Evolutionary conservation across 2,797 vertebrate genomes (phyloP).

Genomic region (Florisuga fusca): DNA sequence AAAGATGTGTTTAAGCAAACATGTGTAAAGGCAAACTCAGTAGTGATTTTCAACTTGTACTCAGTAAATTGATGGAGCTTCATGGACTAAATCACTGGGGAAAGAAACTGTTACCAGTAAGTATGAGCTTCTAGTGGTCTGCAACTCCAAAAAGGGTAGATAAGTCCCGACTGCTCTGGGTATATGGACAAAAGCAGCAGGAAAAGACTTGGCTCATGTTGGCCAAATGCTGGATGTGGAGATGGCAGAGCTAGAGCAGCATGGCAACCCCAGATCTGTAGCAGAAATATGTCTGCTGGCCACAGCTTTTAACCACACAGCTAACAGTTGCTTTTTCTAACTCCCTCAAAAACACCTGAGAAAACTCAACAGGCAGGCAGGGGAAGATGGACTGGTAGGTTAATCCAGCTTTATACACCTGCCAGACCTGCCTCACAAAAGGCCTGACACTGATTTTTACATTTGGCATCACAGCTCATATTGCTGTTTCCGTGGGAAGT

Average conservation of each 20-base stretch:
- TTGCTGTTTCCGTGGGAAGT: background rate
- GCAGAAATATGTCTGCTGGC: background rate
- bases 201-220: background rate
- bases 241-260: background rate
- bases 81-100: background rate
- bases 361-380: background rate
- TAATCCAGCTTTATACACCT: background rate
- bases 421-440: background rate
- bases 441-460: background rate
- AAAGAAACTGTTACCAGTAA: background rate
- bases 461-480: background rate
- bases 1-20: too few species aligned
- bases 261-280: background rate
- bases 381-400: background rate
- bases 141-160: background rate
- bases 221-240: fast-evolving
- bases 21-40: background rate
- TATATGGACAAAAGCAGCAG: background rate
- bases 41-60: background rate
- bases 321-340: background rate
- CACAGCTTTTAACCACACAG: too few species aligned
- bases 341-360: background rate
- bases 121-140: background rate
- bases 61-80: background rate
- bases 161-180: background rate